Percentiles rank a stretch among this genome's conserved stretches.
Conservation (phyloP, 92 coral and sea anemone species). For the Siderastrea siderea region DNA sequence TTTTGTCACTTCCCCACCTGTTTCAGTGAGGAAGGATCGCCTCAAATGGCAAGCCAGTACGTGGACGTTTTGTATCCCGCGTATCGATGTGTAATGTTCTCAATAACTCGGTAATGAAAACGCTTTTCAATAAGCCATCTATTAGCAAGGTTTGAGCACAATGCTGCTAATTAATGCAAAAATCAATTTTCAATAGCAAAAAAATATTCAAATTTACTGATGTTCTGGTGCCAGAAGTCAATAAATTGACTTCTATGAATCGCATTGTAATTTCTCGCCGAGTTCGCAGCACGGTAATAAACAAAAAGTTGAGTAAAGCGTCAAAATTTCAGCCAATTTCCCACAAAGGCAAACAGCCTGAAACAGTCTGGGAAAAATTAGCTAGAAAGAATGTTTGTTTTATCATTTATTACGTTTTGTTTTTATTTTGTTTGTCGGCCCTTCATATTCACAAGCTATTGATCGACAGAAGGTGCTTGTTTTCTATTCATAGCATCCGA, state of each 20-base stretch:
- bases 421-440: neutral
- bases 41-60: neutral
- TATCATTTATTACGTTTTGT: neutral
- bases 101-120: neutral
- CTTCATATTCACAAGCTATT: conserved; percentile 5
- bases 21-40: too few relatives aligned
- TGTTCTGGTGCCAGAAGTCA: neutral
- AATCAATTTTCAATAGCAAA: neutral
- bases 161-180: neutral
- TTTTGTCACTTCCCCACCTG: too few relatives aligned
- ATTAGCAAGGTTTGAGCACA: neutral
- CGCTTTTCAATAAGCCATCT: neutral
- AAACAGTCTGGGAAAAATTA: neutral
- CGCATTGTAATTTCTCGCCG: neutral
- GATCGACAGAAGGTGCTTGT: neutral
- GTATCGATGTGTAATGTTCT: neutral
- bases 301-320: neutral
- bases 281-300: neutral
- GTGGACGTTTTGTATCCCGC: neutral
- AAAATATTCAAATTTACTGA: conserved; percentile 13
- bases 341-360: neutral
- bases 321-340: neutral
- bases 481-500: neutral
- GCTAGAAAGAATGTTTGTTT: neutral
- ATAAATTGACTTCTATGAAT: conserved; percentile 5